Base-by-base conservation (phyloP, 2,888 invertebrate species). In the Cheilosia pagana region DNA sequence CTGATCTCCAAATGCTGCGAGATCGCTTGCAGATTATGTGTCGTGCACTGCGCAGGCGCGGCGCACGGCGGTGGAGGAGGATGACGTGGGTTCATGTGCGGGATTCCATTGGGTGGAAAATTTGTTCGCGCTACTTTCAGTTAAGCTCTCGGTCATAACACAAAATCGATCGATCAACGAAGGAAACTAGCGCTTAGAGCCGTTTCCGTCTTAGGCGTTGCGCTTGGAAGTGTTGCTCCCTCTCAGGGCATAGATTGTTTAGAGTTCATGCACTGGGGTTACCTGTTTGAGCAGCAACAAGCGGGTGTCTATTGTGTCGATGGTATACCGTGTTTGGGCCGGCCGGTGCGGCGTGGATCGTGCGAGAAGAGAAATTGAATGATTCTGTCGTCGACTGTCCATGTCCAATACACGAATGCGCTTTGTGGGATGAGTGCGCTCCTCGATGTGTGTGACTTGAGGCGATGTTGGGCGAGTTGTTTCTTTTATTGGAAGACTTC, bases 91-190 rank as follows among this genome's bases (percentile, higher is more conserved):
- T 12, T 39, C 16, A 31, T 5, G 63, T 75, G 55, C 70, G 74
- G 78, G 62, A 72, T 48, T 74, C 74, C 55, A 78, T 75, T 79
- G 83, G 74, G 83, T 79, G 83, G 83, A 83, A 83, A 83, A 79
- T 83, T 83, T 79, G 74, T 79, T 79, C 83, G 82, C 78, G 78
- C 82, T 83, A 79, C 79, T 79, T 83, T 79, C 74, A 70, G 62
- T 72, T 59, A 72, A 48, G 63, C 59, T 67, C 62, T 52, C 59
- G 82, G 67, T 55, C 67, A 78, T 65, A 79, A 60, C 53, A 52
- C 19, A 68, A 83, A 83, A 70, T 79, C 83, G 78, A 83, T 83
- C 83, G 83, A 79, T 83, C 79, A 83, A 65, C 68, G 70, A 28
- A 68, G 68, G 70, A 63, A 83, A 83, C 74, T 74, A 74, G 82